Evolutionary conservation across 2,113 vertebrate genomes (phyloP), one percentile per base, ranked within the genome.

Genomic region (Eulacestoma nigropectus): DNA sequence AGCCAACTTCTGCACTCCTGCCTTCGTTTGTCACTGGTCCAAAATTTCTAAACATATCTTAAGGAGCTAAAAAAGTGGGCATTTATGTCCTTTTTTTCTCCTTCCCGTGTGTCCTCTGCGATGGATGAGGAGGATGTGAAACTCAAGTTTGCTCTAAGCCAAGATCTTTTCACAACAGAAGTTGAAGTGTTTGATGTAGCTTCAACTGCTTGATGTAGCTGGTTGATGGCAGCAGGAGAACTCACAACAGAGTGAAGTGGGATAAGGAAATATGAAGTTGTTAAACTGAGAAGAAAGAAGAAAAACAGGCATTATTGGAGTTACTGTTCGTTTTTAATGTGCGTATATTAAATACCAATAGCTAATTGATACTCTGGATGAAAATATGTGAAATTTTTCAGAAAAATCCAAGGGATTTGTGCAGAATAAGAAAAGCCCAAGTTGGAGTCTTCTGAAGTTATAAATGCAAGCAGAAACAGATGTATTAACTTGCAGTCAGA

Each of bases 61-160:
- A 81, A 74, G 30, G 11, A 93, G 8, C 17, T 81, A 39, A 82
- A 76, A 89, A 79, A 22, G 3, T 42, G 10, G 21, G 20, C 2
- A 2, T 23, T 63, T 59, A 3, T 56, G 10, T 53, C 30, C 7
- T 39, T 76, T 35, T 39, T n/a, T 18, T 30, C 23, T 27, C 7
- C 14, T 87, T 33, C 12, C 21, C 1, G 0, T 8, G 9, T 62
- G 78, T 70, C 13, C 33, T 84, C 13, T 87, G 27, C 0, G 0
- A 10, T 30, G 22, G 11, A 16, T 9, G 29, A 60, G 30, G 33
- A 64, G 55, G 29, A 7, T 49, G 29, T 82, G 67, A 64, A 87
- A 91, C 16, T 39, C 37, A 18, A 11, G 25, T 50, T 82, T 96
- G 18, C 60, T 82, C 6, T 67, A 32, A 67, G 49, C 6, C 3